Percentiles rank a stretch among this genome's conserved stretches.
phyloP scores from a whole-genome alignment of 2,797 vertebrate species.

The Graptemys geographica region DNA sequence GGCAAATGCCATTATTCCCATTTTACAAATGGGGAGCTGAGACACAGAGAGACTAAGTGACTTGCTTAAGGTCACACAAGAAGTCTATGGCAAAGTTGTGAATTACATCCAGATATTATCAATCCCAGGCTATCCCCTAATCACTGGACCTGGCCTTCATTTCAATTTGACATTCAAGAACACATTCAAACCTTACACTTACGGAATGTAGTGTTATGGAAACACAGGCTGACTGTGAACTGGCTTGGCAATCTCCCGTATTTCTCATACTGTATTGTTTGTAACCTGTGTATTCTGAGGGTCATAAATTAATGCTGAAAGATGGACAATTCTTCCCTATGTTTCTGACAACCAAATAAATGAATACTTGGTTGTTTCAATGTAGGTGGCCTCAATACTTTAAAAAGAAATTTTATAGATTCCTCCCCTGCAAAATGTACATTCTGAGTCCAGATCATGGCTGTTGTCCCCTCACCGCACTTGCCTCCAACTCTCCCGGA shows the following conservation, averaged over 20 bases:
- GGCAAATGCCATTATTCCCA: not conserved
- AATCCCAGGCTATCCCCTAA: not conserved
- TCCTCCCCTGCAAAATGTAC: slow-evolving; percentile 15
- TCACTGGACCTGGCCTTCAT: not conserved
- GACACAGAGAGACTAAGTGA: not conserved
- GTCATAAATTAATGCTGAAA: not conserved
- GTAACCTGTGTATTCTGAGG: not conserved
- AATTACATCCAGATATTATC: not conserved
- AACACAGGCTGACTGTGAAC: fast-evolving
- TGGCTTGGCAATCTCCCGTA: not conserved
- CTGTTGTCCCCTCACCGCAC: not conserved
- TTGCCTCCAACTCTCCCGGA: not conserved
- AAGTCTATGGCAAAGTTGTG: not conserved
- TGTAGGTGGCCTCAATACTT: not conserved
- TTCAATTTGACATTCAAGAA: not conserved
- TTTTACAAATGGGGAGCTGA: not conserved
- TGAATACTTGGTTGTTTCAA: not conserved
- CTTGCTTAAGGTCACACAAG: not conserved
- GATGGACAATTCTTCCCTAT: not conserved
- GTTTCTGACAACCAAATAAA: not conserved
- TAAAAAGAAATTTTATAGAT: not conserved
- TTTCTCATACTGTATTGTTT: not conserved
- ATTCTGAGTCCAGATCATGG: slow-evolving; percentile 45
- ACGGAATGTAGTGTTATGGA: not conserved
- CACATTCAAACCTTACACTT: not conserved